phyloP scores from a whole-genome alignment of 2,113 vertebrate species.

The Sturnus vulgaris region DNA sequence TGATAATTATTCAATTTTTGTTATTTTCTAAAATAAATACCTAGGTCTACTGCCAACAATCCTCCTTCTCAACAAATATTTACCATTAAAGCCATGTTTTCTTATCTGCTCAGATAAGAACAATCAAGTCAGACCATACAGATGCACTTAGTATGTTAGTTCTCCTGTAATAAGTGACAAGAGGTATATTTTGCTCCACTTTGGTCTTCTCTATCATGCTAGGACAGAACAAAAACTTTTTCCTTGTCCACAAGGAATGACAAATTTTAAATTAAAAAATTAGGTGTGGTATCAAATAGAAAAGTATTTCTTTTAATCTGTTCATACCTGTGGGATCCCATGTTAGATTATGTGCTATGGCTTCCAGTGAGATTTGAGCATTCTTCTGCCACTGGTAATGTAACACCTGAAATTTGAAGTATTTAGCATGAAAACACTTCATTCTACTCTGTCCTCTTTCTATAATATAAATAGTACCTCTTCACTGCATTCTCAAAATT shows the following conservation, averaged over 20 bases:
- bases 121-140: neutral
- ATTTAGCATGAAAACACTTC: neutral
- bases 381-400: slow-evolving; percentile 94
- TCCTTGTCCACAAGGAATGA: neutral
- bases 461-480: neutral
- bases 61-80: neutral
- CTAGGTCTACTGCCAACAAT: neutral
- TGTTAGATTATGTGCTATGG: slow-evolving; percentile 84
- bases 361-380: slow-evolving; percentile 87
- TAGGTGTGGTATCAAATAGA: neutral
- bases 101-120: neutral
- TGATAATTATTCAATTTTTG: neutral
- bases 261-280: neutral
- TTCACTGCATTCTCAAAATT: neutral
- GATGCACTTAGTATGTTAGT: neutral
- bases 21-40: neutral
- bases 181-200: neutral
- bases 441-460: neutral
- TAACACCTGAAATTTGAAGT: slow-evolving; percentile 72
- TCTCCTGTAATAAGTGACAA: neutral
- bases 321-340: slow-evolving; percentile 92
- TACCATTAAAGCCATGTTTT: neutral
- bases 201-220: neutral
- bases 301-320: neutral
- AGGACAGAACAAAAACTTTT: neutral